phyloP scores from a whole-genome alignment of 2,113 vertebrate genomes.

The Aythya baeri region DNA sequence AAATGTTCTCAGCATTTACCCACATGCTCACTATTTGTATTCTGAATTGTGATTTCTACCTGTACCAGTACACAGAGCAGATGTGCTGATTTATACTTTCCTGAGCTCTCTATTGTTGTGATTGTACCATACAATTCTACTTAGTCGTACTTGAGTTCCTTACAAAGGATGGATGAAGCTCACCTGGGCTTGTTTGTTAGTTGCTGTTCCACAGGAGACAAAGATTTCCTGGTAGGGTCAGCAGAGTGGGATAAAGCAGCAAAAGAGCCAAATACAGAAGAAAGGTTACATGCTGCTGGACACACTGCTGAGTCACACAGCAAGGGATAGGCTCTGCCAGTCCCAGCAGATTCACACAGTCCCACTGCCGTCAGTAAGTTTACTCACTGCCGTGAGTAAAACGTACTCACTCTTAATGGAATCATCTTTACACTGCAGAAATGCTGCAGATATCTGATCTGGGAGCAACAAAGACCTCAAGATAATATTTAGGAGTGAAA shows the following conservation, averaged over 20 bases:
- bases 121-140: neutral
- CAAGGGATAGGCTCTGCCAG: neutral
- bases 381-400: neutral
- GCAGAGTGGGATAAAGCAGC: neutral
- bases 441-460: neutral
- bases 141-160: neutral
- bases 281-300: neutral
- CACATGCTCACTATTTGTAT: neutral
- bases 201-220: neutral
- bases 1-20: neutral
- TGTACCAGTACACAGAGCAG: neutral
- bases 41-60: neutral
- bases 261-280: neutral
- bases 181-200: neutral
- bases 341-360: neutral
- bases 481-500: neutral
- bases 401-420: neutral
- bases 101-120: neutral
- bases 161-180: neutral
- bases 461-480: neutral
- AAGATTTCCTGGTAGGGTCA: neutral
- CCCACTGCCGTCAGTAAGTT: rapidly evolving
- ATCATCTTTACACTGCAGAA: neutral
- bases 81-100: neutral
- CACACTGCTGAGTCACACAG: neutral